Conservation (phyloP, 2,113 vertebrate genomes). For the Sakesphorus luctuosus region DNA sequence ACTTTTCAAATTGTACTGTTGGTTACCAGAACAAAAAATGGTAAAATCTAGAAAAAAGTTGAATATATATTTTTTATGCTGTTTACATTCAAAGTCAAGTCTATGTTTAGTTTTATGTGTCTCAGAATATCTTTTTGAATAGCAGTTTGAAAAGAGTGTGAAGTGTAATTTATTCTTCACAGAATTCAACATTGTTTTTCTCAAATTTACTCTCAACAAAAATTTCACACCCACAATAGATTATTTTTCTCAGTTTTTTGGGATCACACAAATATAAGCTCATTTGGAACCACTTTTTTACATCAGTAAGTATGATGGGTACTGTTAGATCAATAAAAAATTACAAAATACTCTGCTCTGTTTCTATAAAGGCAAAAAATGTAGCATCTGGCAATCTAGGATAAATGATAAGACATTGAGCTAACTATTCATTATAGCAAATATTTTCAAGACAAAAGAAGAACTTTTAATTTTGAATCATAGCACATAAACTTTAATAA, state of each 20-base stretch:
- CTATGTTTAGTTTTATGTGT: background rate
- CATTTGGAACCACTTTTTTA: background rate
- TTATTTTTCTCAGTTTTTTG: background rate
- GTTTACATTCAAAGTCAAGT: background rate
- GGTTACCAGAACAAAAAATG: background rate
- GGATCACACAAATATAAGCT: background rate
- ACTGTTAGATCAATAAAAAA: background rate
- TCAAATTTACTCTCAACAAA: background rate
- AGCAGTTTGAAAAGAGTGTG: background rate
- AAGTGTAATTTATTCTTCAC: background rate
- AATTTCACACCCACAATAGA: background rate
- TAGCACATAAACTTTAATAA: conserved; percentile 39
- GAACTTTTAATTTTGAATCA: conserved; percentile 2
- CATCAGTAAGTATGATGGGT: background rate
- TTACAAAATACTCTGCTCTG: background rate
- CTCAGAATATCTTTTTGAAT: background rate
- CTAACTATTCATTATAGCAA: background rate
- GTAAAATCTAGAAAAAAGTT: background rate
- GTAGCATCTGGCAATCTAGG: background rate
- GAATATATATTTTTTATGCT: background rate
- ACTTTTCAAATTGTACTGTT: background rate
- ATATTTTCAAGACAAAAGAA: background rate
- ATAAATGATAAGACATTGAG: background rate
- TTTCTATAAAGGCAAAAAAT: background rate
- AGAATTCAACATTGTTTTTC: background rate